phyloP scores from a whole-genome alignment of 2,797 vertebrate species.

The Bufotes viridis region DNA sequence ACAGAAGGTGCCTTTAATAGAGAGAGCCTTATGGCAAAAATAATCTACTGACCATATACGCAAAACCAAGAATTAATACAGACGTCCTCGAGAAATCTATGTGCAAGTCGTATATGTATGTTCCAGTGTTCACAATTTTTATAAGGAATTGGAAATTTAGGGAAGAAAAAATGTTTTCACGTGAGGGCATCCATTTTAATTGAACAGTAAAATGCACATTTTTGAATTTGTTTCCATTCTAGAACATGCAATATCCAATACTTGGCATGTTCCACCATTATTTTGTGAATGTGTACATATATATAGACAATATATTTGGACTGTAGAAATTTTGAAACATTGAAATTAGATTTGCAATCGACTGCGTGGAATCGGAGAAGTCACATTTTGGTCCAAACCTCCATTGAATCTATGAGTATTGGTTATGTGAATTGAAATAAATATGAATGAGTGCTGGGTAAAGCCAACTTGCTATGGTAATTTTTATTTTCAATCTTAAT shows the following conservation, averaged over 20 bases:
- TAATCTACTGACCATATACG: constrained; percentile 19
- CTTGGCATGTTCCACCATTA: constrained; percentile 18
- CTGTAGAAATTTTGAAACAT: constrained; percentile 40
- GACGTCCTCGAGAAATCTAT: not conserved
- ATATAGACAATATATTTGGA: constrained; percentile 32
- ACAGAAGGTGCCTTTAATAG: constrained; percentile 47
- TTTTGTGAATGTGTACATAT: constrained; percentile 49
- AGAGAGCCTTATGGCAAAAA: constrained; percentile 37
- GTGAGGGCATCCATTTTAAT: constrained; percentile 27
- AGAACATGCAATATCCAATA: constrained; percentile 12
- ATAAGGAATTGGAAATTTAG: not conserved
- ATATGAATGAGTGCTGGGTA: constrained; percentile 38
- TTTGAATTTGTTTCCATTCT: constrained; percentile 6
- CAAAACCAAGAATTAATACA: constrained; percentile 13
- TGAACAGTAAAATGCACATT: constrained; percentile 30
- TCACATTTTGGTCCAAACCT: constrained; percentile 38
- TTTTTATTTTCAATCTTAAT: constrained; percentile 39
- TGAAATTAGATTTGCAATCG: constrained; percentile 25
- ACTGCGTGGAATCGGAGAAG: not conserved
- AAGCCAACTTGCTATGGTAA: constrained; percentile 42
- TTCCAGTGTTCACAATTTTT: constrained; percentile 3
- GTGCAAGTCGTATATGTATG: constrained; percentile 16
- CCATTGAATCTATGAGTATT: constrained; percentile 33
- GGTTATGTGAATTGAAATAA: constrained; percentile 49
- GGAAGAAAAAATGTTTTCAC: constrained; percentile 3